Evolutionary conservation across 2,113 vertebrate genomes (phyloP).

Genomic region (Callipepla squamata): DNA sequence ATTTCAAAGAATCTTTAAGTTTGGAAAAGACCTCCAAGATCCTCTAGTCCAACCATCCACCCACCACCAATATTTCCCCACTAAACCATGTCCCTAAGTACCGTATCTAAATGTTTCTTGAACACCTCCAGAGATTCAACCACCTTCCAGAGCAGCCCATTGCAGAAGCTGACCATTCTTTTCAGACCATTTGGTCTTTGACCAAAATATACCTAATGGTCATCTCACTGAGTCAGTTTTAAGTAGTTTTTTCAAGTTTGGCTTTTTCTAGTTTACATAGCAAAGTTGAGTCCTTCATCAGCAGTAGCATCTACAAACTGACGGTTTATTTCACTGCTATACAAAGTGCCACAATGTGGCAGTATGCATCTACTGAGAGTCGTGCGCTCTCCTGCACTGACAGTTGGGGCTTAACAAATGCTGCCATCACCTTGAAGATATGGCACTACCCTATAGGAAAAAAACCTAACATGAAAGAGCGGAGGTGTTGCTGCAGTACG

Average conservation of each 20-base stretch:
- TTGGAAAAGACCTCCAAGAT: too few species aligned
- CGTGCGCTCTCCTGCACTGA: not conserved
- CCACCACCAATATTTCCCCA: too few species aligned
- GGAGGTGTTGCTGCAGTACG: too few species aligned
- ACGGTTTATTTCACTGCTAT: not conserved
- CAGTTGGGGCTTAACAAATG: not conserved
- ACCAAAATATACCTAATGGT: not conserved
- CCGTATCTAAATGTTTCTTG: too few species aligned
- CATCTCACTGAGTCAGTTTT: not conserved
- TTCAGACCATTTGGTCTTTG: not conserved
- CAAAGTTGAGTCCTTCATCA: not conserved
- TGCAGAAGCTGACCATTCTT: too few species aligned
- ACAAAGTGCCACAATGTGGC: not conserved
- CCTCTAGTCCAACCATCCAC: too few species aligned
- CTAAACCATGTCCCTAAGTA: too few species aligned
- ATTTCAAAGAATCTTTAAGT: not conserved
- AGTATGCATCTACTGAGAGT: slow-evolving; percentile 16
- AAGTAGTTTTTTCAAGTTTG: not conserved
- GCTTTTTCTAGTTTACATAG: not conserved
- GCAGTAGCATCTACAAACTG: not conserved
- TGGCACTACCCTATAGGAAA: accelerated
- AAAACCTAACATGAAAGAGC: not conserved
- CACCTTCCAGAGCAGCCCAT: too few species aligned
- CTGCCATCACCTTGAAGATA: accelerated
- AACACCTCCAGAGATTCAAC: too few species aligned